Percentiles rank a stretch among this genome's conserved stretches.
phyloP scores from a whole-genome alignment of 2,888 invertebrate genomes.

The Acanthococcus lagerstroemiae region DNA sequence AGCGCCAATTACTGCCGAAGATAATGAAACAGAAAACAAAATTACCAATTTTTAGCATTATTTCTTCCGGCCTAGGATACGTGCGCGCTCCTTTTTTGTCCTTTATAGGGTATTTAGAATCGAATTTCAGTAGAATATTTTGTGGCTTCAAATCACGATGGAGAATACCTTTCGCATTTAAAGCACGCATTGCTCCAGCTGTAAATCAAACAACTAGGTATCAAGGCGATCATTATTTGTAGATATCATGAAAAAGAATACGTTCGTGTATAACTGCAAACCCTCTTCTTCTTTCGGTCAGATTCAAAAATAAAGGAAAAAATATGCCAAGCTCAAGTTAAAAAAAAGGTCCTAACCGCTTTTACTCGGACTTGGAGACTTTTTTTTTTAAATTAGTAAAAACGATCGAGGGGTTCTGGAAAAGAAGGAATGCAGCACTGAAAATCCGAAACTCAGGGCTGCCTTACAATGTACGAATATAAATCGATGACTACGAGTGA shows the following conservation, averaged over 20 bases:
- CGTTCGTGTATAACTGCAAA: not conserved
- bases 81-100: slow-evolving; percentile 12
- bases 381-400: no score
- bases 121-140: slow-evolving; percentile 91
- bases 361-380: no score
- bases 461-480: no score
- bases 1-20: not conserved
- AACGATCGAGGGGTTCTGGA: no score
- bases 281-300: not conserved
- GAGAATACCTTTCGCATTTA: slow-evolving; percentile 95
- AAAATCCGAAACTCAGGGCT: no score
- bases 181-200: slow-evolving; percentile 95
- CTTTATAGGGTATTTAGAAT: slow-evolving; percentile 48
- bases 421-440: no score
- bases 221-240: no score
- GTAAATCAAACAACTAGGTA: slow-evolving; percentile 38
- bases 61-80: slow-evolving; percentile 66
- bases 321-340: not conserved
- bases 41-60: slow-evolving; percentile 77
- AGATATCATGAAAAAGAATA: no score
- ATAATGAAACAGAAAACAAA: slow-evolving; percentile 3
- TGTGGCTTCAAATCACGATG: slow-evolving; percentile 99
- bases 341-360: no score
- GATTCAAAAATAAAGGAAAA: not conserved
- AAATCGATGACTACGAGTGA: no score